A percentile compares a stretch with the other conserved stretches of the same genome.
These are phyloP conservation scores for Ceyx erithaca DNA, from an alignment of 2,797 vertebrate genomes.

Conservation along the genomic window DNA sequence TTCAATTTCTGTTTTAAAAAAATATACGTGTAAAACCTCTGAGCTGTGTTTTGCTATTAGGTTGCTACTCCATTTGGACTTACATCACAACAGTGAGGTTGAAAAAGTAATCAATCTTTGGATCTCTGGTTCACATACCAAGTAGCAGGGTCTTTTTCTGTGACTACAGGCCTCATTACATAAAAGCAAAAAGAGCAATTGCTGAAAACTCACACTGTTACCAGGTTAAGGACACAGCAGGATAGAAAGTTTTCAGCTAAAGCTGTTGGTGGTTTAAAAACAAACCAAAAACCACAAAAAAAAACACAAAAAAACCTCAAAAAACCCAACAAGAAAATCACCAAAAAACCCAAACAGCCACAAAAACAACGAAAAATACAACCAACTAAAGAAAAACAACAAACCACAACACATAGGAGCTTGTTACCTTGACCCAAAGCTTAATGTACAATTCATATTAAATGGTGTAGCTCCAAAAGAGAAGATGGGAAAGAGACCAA, in stretches of 20 bases:
- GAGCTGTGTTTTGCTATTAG: slow-evolving; percentile 8
- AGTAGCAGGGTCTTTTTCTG: background rate
- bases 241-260: background rate
- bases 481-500: background rate
- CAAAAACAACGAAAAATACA: background rate
- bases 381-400: background rate
- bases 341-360: background rate
- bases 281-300: background rate
- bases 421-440: background rate
- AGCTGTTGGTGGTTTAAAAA: background rate
- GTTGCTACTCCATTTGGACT: background rate
- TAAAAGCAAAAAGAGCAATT: background rate
- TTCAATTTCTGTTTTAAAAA: background rate
- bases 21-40: background rate
- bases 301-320: background rate
- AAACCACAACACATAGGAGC: background rate
- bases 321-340: rapidly evolving
- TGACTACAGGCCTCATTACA: background rate
- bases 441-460: background rate
- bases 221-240: background rate
- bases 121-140: background rate
- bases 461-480: background rate
- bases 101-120: background rate
- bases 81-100: background rate
- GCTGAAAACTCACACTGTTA: background rate